Percentiles rank a stretch among this genome's conserved stretches.
phyloP scores from a whole-genome alignment of 2,888 invertebrate species.

The Andrena flavipes region DNA sequence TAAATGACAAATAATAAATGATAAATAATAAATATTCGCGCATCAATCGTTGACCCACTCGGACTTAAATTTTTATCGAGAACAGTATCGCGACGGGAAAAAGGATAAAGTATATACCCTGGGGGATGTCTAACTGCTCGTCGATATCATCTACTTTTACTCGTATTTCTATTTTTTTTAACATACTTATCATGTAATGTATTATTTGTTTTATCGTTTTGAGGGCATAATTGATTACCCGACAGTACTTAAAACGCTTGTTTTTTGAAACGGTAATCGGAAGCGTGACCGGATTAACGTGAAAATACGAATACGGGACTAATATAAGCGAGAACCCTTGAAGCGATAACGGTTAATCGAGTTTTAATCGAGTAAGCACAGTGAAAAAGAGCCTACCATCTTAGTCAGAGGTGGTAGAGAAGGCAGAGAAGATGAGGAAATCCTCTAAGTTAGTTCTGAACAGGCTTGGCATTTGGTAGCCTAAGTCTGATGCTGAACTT shows the following conservation, averaged over 20 bases:
- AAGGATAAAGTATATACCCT: neutral
- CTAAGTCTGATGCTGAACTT: constrained; percentile 85
- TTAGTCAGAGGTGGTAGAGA: constrained; percentile 22
- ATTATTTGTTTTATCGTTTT: constrained; percentile 33
- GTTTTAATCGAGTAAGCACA: neutral
- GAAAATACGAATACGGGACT: neutral
- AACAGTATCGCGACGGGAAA: neutral
- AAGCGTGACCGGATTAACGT: neutral
- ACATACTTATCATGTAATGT: neutral
- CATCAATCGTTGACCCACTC: neutral
- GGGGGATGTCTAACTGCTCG: neutral
- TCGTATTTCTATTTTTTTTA: neutral
- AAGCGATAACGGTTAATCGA: constrained; percentile 15
- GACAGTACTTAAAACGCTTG: too few species aligned
- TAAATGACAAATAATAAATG: too few species aligned
- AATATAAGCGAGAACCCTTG: constrained; percentile 8
- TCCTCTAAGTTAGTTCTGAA: constrained; percentile 71
- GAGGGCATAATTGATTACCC: constrained; percentile 28
- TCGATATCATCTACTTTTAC: neutral
- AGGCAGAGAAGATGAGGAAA: constrained; percentile 43
- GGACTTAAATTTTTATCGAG: neutral
- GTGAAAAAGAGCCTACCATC: neutral
- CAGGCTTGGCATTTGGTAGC: constrained; percentile 81
- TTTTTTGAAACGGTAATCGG: neutral
- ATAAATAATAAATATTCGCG: neutral